Base-by-base conservation (phyloP, 2,797 vertebrate species). In the Chaetophractus vellerosus region DNA sequence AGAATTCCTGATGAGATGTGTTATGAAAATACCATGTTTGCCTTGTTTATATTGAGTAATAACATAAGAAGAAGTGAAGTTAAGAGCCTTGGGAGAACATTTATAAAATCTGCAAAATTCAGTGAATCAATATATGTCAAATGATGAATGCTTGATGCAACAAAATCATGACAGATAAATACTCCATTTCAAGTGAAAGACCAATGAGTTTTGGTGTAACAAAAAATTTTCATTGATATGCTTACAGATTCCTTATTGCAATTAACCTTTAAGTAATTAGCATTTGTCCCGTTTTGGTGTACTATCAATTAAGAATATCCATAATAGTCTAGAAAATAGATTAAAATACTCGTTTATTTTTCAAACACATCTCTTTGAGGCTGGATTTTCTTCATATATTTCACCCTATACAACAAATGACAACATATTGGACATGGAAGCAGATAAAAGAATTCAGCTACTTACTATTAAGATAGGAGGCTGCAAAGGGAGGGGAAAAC, bases 301-400 rank as follows among this genome's bases (percentile, higher is more conserved):
- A n/a, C 15, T 55, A 21, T 57, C 24, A 23, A 8, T 68, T 18
- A 88, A 85, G 61, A 89, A 78, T 57, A 41, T 9, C 3, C 64
- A 26, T 9, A 66, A 23, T 12, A 88, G 48, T 57, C 12, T 72
- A n/a, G 36, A 66, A 94, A n/a, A 55, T 10, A 12, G 24, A 75
- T 82, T 92, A 26, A 89, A 94, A 71, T 87, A 48, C 80, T 66
- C 12, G n/a, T 94, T 14, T 86, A 11, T 88, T 92, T 94, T 78
- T n/a, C 31, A 95, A 78, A 69, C 82, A 24, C 7, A 48, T 81
- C 26, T 94, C 52, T 38, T 19, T 23, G 38, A 94, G 23, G 23
- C 69, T 87, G 33, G 16, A 31, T 64, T 48, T 83, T 87, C 33
- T 87, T 87, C 11, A 33, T 48, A 5, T 82, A 64, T 57, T 82